phyloP scores from a whole-genome alignment of 2,888 invertebrate genomes.

The Troglohyphantes excavatus region DNA sequence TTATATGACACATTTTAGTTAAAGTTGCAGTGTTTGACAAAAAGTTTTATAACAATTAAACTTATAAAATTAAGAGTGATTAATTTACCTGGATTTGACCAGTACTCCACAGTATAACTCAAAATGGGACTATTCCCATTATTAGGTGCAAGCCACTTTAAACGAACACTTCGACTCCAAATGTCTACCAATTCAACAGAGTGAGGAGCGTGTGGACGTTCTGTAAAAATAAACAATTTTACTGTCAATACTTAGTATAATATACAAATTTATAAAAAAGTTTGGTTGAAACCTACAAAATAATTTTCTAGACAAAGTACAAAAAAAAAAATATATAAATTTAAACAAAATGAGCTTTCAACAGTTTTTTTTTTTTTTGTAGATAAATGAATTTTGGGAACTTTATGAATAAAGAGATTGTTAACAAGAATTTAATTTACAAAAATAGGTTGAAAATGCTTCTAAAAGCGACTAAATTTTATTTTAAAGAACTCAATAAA shows the following conservation, averaged over 20 bases:
- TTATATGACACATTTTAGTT: too few species aligned
- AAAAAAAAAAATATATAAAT: background rate
- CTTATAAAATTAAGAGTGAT: too few species aligned
- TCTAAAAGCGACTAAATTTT: too few species aligned
- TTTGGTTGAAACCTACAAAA: background rate
- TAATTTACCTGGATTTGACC: slow-evolving; percentile 67
- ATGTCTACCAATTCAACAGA: slow-evolving; percentile 63
- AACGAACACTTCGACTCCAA: slow-evolving; percentile 76
- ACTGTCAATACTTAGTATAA: background rate
- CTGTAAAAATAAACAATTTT: slow-evolving; percentile 41
- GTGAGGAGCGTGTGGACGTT: slow-evolving; percentile 58
- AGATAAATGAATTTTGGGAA: too few species aligned
- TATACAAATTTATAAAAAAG: background rate
- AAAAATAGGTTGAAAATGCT: too few species aligned
- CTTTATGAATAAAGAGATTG: too few species aligned
- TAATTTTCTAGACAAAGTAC: background rate
- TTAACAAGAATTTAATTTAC: too few species aligned
- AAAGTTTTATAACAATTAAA: too few species aligned
- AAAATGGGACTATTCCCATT: slow-evolving; percentile 77
- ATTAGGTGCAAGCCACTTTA: slow-evolving; percentile 57
- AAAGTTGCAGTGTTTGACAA: too few species aligned
- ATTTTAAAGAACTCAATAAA: too few species aligned
- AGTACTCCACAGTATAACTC: slow-evolving; percentile 73
- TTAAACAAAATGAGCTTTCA: background rate
- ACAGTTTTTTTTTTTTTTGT: too few species aligned